Base-by-base conservation (phyloP, 2,797 vertebrate genomes). In the Parauchenoglanis ngamensis region DNA sequence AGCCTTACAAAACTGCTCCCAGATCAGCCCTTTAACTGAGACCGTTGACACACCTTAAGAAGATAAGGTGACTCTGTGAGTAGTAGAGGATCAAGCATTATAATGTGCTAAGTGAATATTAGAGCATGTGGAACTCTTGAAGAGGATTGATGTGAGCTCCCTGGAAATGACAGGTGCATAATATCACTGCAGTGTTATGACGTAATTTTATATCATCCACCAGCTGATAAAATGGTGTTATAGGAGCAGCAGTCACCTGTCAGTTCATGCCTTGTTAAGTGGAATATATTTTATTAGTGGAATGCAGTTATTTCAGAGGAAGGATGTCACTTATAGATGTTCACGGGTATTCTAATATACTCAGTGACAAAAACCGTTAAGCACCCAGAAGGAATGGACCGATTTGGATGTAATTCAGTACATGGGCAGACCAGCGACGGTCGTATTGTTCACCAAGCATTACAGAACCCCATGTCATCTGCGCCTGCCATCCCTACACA, bases 201-300 rank as follows among this genome's bases (percentile, higher is more conserved):
- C 46, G 25, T 57, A 77, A 76, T 85, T 87, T 85, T 67, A 68
- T 85, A 25, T 73, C 17, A 19, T 83, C 52, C 72, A 4, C n/a
- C 52, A 17, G 56, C 35, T 77, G 31, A 77, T 68, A 57, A 78
- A 77, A 1, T 65, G 11, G 35, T 57, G 49, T 13, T 44, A 67
- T 31, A 49, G 46, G 44, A 87, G 46, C 80, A 87, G 46, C 80
- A 0, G 46, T 79, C 63, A 52, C 13, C 15, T 8, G 31, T 68
- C 46, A 67, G 13, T 8, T 23, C 78, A 44, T 81, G 35, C 23
- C 25, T 28, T 81, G 57, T 63, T 81, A 81, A 61, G 25, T 81
- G 2, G 12, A 46, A 65, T 49, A 63, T 31, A 79, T 79, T 79
- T 40, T 81, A n/a, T 80, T n/a, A 15, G 7, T 80, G 35, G 35